Evolutionary conservation across 2,113 vertebrate genomes (phyloP), one percentile per base, ranked within the genome.

Genomic region (Toxostoma redivivum): DNA sequence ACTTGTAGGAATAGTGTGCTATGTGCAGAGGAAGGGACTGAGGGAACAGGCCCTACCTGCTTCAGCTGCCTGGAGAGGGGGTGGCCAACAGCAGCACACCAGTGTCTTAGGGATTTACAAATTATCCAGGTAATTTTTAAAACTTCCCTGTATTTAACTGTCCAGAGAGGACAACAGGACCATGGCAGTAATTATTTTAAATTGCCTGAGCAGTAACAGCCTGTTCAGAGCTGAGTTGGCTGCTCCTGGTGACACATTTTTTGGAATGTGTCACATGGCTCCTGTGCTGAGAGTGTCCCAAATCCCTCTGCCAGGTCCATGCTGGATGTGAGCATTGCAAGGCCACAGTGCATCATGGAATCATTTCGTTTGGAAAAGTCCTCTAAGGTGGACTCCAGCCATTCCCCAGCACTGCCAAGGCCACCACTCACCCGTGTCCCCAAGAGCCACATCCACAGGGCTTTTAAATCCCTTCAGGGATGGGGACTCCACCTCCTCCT

Each of bases 281-380:
- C 9, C 51, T 58, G 7, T 11, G 24, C 45, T 3, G 16, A 28
- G 58, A 40, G 31, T 54, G 30, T 42, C 70, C 50, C 15, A 2
- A 10, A 12, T 87, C 21, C 8, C 30, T 16, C 28, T 0, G 3
- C 30, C 5, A 5, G 42, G 8, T 48, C 27, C 4, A 0, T 8
- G 15, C 31, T 33, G 0, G 0, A 5, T 54, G n/a, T 13, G n/a
- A 60, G 33, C 25, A 5, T 9, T 61, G 47, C 35, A 62, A 37
- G 31, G 62, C 48, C 8, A 0, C 11, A 17, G 14, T 54, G 25
- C 40, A 42, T 62, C 22, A 7, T 27, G 62, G 71, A 69, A 28
- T 35, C 3, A 6, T 9, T 83, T 11, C 0, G 8, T 22, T 48
- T 62, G 15, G 15, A 40, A 56, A 62, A 56, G 14, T 35, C 18